Percentiles rank a stretch among this genome's conserved stretches.
Conservation (phyloP, 2,888 invertebrate genomes). For the Scotopteryx bipunctaria region DNA sequence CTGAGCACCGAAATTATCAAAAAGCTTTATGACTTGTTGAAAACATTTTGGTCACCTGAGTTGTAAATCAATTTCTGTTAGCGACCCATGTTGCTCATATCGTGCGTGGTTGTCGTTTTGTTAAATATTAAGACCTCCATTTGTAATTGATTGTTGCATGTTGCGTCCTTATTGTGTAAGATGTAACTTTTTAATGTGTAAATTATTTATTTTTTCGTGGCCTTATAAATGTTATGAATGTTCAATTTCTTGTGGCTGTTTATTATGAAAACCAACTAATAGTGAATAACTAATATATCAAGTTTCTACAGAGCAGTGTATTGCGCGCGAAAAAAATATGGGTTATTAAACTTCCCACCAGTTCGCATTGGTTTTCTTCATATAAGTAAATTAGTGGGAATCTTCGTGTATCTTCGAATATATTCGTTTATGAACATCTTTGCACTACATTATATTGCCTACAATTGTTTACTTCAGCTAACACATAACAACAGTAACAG, state of each 20-base stretch:
- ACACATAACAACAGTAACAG: too few species aligned
- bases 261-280: slow-evolving; percentile 1
- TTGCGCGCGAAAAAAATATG: background rate
- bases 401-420: too few species aligned
- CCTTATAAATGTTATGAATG: slow-evolving; percentile 50
- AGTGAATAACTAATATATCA: slow-evolving; percentile 7
- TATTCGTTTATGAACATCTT: too few species aligned
- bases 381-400: too few species aligned
- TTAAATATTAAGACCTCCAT: slow-evolving; percentile 20
- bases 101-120: slow-evolving; percentile 8
- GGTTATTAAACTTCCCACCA: background rate
- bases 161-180: slow-evolving; percentile 34
- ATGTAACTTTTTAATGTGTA: slow-evolving; percentile 31
- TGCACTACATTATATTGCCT: too few species aligned
- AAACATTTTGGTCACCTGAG: background rate
- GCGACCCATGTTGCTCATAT: background rate
- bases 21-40: too few species aligned
- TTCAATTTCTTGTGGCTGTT: slow-evolving; percentile 37
- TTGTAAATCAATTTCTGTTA: slow-evolving; percentile 10
- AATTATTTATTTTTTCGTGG: slow-evolving; percentile 47
- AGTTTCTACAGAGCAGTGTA: background rate
- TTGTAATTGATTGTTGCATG: slow-evolving; percentile 26
- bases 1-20: too few species aligned
- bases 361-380: background rate
- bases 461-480: too few species aligned